Conservation (phyloP, 2,888 invertebrate genomes). For the Pheosia gnoma region DNA sequence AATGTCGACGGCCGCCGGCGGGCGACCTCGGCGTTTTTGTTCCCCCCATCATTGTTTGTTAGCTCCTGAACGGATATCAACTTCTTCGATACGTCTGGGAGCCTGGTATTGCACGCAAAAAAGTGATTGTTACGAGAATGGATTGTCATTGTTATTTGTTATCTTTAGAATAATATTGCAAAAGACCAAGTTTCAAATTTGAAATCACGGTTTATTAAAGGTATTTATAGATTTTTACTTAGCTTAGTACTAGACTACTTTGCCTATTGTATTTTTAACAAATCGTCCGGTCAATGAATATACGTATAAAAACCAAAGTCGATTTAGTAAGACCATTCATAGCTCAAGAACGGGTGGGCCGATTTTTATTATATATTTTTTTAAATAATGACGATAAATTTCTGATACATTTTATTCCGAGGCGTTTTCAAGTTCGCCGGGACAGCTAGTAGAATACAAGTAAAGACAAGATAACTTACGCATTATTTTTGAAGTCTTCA, state of each 20-base stretch:
- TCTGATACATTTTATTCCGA: not conserved
- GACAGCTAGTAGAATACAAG: too few species aligned
- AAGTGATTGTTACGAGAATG: constrained; percentile 16
- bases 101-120: constrained; percentile 26
- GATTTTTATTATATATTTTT: too few species aligned
- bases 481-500: not conserved
- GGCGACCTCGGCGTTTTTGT: constrained; percentile 35
- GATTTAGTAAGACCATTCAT: too few species aligned
- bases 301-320: too few species aligned
- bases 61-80: constrained; percentile 25
- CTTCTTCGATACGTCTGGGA: constrained; percentile 17
- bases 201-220: not conserved
- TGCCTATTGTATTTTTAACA: too few species aligned
- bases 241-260: too few species aligned
- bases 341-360: too few species aligned
- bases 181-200: constrained; percentile 1
- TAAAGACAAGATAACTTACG: not conserved
- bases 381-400: too few species aligned
- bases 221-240: too few species aligned
- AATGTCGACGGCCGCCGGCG: constrained; percentile 16
- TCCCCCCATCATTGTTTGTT: constrained; percentile 20
- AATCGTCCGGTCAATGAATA: too few species aligned
- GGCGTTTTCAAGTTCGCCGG: not conserved
- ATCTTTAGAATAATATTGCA: not conserved
- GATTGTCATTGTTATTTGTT: constrained; percentile 20